Base-by-base conservation (phyloP, 2,113 vertebrate species). In the Phodopus roborovskii region DNA sequence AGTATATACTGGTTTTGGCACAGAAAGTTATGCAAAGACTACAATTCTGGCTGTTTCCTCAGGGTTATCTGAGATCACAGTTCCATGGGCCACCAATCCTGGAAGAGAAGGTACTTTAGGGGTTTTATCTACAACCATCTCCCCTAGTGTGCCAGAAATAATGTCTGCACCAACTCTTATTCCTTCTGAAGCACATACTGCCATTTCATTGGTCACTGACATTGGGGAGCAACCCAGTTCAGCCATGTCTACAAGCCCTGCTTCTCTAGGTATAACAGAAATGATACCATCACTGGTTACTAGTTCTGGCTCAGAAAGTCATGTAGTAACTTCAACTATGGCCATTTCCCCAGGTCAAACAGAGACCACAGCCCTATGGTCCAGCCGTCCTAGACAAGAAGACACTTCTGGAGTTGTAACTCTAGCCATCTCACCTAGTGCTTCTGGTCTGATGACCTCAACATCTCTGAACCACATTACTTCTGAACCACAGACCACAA, bases 121-220 rank as follows among this genome's bases (percentile, higher is more conserved):
- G 28, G 2, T 5, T 56, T n/a, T 58, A 24, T 3, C 42, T 70
- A 48, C 4, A 19, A 58, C 7, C 15, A 0, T 64, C 39, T 28
- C 22, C 39, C 1, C 13, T 64, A 42, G 2, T 45, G 7, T 84
- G 30, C 0, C n/a, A 64, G 58, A 62, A 3, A 84, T 64, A 3
- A 42, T 17, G 17, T 66, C 50, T 1, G 16, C 33, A 15, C 50
- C 56, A 16, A 60, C 36, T 60, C 42, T 15, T 68, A 20, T 36
- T 48, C 28, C 60, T 68, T 68, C 30, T 30, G 83, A 50, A 50
- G 33, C 17, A 50, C 42, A 68, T 9, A 68, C 62, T 1, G 22
- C 19, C 48, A 5, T 36, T 68, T 50, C 64, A 36, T 36, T 86
- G 9, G 12, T 83, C 22, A 83, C 53, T 3, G 20, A 60, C 58